Percentiles rank a stretch among this genome's conserved stretches.
These are phyloP conservation scores for Syngnathus acus DNA, from an alignment of 2,797 vertebrate genomes.

Conservation along the genomic window DNA sequence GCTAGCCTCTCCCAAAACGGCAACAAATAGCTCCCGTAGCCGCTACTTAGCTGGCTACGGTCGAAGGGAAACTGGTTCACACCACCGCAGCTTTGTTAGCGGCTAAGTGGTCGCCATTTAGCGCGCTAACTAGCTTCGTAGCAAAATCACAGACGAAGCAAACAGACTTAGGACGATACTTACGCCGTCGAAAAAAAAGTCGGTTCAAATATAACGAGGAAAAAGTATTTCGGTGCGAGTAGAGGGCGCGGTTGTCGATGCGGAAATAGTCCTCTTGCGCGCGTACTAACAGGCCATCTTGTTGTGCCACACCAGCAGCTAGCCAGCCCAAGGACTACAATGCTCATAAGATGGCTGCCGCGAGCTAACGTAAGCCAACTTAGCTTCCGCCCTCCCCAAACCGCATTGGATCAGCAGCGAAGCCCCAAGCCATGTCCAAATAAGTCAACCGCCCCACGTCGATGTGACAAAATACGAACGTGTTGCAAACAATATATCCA, in stretches of 20 bases:
- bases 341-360: conserved; percentile 77
- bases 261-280: conserved; percentile 22
- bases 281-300: conserved; percentile 68
- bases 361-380: conserved; percentile 44
- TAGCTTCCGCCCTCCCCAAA: conserved; percentile 71
- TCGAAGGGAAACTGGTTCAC: conserved; percentile 56
- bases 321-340: conserved; percentile 50
- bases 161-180: not conserved
- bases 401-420: conserved; percentile 23
- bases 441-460: not conserved
- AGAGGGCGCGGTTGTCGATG: conserved; percentile 35
- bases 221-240: not conserved
- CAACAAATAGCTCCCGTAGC: conserved; percentile 67
- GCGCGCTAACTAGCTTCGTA: conserved; percentile 72
- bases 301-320: conserved; percentile 67
- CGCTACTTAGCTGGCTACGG: conserved; percentile 70
- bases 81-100: conserved; percentile 65
- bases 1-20: conserved; percentile 48
- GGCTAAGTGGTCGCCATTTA: conserved; percentile 64
- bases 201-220: not conserved
- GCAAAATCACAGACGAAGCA: conserved; percentile 23
- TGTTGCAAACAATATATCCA: not conserved
- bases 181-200: not conserved
- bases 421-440: not conserved
- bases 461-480: not conserved